phyloP scores from a whole-genome alignment of 2,113 vertebrate genomes.

The Xiphophorus couchianus region DNA sequence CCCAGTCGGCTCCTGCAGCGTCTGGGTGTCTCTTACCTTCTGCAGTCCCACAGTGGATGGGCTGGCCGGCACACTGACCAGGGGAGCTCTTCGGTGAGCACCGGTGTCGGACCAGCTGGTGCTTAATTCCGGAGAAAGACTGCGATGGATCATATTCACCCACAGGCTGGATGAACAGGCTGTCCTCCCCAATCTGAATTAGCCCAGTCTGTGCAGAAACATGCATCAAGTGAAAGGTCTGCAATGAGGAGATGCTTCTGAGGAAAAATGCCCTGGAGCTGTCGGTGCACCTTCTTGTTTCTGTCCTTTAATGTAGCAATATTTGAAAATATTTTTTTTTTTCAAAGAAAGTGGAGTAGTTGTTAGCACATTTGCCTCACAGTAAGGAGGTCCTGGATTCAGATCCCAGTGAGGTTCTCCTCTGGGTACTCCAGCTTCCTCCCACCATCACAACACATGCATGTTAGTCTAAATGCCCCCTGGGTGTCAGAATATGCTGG shows the following conservation, averaged over 20 bases:
- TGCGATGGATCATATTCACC: conserved; percentile 60
- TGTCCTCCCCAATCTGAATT: conserved; percentile 86
- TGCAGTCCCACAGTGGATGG: conserved; percentile 80
- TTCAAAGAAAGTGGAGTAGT: background rate
- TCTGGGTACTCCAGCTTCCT: background rate
- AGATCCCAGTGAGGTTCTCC: background rate
- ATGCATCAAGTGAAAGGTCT: background rate
- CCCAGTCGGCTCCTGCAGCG: background rate
- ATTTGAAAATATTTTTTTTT: background rate
- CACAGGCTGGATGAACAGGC: conserved; percentile 87
- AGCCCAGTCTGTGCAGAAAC: conserved; percentile 85
- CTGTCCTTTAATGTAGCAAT: background rate
- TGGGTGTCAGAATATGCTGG: background rate
- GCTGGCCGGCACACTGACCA: background rate
- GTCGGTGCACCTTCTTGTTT: background rate
- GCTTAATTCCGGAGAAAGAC: conserved; percentile 83
- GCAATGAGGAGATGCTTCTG: background rate
- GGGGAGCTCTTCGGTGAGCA: conserved; percentile 60
- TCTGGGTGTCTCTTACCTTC: conserved; percentile 82
- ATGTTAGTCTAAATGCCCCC: background rate
- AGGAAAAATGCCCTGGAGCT: background rate
- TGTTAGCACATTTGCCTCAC: background rate
- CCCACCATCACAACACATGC: background rate
- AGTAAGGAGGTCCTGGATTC: background rate
- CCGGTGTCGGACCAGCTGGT: conserved; percentile 80